Evolutionary conservation across 2,797 vertebrate species (phyloP).

Genomic region (Cyprinodon diabolis): DNA sequence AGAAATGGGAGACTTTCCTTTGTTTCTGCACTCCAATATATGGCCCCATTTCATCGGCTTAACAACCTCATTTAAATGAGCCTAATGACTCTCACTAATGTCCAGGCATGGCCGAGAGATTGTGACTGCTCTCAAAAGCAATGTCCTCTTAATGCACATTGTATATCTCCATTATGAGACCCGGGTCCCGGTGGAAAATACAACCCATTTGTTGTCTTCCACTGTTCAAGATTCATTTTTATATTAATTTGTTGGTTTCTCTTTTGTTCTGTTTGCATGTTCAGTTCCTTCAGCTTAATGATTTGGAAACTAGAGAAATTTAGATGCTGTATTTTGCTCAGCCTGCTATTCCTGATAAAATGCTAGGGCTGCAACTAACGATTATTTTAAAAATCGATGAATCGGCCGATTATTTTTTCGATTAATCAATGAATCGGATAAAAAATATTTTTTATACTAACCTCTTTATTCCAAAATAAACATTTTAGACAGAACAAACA

Average conservation of each 20-base stretch:
- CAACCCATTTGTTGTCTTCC: constrained; percentile 67
- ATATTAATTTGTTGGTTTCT: constrained; percentile 13
- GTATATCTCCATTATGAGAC: constrained; percentile 75
- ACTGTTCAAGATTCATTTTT: constrained; percentile 45
- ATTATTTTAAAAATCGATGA: too few relatives aligned
- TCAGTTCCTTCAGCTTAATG: constrained; percentile 19
- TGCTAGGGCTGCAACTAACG: too few relatives aligned
- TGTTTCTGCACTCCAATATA: constrained; percentile 71
- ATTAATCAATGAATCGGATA: too few relatives aligned
- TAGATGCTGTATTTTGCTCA: constrained; percentile 1
- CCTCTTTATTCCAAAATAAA: too few relatives aligned
- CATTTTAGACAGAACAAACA: too few relatives aligned
- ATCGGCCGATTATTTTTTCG: too few relatives aligned
- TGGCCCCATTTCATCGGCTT: constrained; percentile 79
- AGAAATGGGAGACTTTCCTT: constrained; percentile 59
- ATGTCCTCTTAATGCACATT: constrained; percentile 67
- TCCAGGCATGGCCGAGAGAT: constrained; percentile 73
- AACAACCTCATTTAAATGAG: constrained; percentile 81
- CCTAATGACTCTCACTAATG: constrained; percentile 83
- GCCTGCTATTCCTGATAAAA: background rate
- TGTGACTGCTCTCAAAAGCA: constrained; percentile 65
- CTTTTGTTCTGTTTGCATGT: constrained; percentile 18
- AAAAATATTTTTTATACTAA: too few relatives aligned
- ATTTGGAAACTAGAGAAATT: background rate
- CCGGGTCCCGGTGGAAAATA: constrained; percentile 57